These are phyloP conservation scores for Nycticebus coucang DNA, from an alignment of 2,113 vertebrate species.

Conservation along the genomic window DNA sequence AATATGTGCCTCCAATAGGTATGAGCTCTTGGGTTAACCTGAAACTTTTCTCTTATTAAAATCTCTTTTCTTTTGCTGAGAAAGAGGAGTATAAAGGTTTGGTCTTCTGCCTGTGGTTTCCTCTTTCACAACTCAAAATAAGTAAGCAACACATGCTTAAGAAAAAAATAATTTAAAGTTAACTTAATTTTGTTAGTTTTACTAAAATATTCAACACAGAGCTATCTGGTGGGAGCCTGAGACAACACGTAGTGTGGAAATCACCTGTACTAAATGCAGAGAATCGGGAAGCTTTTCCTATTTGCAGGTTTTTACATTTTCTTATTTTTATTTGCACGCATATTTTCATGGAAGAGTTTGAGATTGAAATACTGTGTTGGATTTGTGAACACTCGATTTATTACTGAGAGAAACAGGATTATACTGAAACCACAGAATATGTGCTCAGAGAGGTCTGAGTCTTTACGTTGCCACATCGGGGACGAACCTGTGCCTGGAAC, in stretches of 20 bases:
- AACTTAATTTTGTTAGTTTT: not conserved
- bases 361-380: not conserved
- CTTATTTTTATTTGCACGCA: conserved; percentile 21
- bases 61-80: not conserved
- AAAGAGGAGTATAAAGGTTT: not conserved
- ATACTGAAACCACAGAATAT: not conserved
- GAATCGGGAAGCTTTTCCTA: not conserved
- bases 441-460: not conserved
- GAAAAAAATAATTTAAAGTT: not conserved
- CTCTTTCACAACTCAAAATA: not conserved
- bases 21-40: not conserved
- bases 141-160: not conserved
- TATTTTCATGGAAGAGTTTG: conserved; percentile 8
- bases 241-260: not conserved
- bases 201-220: not conserved
- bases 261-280: not conserved
- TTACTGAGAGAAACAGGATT: conserved; percentile 3
- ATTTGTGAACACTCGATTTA: not conserved
- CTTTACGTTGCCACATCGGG: not conserved
- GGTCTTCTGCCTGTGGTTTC: not conserved
- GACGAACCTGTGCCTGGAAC: not conserved
- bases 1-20: not conserved
- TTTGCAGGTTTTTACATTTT: not conserved
- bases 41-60: not conserved
- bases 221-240: not conserved